phyloP scores from a whole-genome alignment of 2,797 vertebrate genomes.

The Gymnocypris eckloni region DNA sequence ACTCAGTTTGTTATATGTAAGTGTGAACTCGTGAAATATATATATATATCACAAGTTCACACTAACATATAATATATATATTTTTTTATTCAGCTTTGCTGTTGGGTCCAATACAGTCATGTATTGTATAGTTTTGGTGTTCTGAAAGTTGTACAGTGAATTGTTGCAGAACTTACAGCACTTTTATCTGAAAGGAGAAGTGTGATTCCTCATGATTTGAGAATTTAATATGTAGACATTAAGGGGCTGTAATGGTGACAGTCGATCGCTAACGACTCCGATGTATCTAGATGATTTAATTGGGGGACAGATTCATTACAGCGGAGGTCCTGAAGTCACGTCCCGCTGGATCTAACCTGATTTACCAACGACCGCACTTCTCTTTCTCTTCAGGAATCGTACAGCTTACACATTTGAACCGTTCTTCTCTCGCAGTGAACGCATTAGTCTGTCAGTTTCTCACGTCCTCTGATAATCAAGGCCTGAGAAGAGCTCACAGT shows the following conservation, averaged over 20 bases:
- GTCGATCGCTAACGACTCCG: not conserved
- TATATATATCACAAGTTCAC: no score
- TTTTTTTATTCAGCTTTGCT: not conserved
- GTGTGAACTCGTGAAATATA: no score
- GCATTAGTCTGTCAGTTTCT: conserved; percentile 29
- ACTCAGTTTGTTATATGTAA: no score
- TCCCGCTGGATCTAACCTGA: conserved; percentile 25
- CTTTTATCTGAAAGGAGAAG: not conserved
- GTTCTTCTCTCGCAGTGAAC: not conserved
- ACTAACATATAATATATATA: no score
- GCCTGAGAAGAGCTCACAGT: conserved; percentile 9
- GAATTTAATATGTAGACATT: not conserved
- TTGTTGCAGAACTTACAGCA: not conserved
- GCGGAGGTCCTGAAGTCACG: conserved; percentile 17
- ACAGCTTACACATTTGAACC: conserved; percentile 40
- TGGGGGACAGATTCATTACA: conserved; percentile 26
- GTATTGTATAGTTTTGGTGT: no score
- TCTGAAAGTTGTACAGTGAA: not conserved
- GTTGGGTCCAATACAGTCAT: not conserved
- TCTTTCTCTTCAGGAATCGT: not conserved
- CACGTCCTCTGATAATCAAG: conserved; percentile 20
- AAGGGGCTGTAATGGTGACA: conserved; percentile 3
- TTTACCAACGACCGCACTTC: conserved; percentile 28
- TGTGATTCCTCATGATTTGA: not conserved
- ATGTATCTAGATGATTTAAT: conserved; percentile 14